Evolutionary conservation across 37 sponge, comb jelly and placozoan genomes (phyloP).

Genomic region (Diacarnus erythraeanus): DNA sequence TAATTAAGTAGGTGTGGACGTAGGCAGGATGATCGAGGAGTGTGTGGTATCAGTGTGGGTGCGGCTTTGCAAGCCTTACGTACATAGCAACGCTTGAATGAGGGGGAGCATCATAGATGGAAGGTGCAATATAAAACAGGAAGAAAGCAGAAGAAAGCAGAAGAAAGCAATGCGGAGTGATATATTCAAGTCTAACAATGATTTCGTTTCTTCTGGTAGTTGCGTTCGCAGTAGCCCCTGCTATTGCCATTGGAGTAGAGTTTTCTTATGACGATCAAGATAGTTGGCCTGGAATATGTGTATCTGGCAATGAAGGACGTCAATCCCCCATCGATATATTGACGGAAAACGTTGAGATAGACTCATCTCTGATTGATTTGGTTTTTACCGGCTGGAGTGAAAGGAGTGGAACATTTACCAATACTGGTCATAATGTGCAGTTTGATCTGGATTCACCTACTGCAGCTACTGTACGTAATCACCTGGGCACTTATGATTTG

Average conservation of each 20-base stretch:
- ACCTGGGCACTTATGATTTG: slow-evolving; percentile 40
- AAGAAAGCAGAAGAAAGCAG: too few relatives aligned
- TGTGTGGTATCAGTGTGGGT: too few relatives aligned
- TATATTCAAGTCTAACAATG: too few relatives aligned
- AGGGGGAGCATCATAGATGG: too few relatives aligned
- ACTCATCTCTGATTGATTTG: not conserved
- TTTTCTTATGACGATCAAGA: slow-evolving; percentile 38
- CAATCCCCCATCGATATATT: slow-evolving; percentile 51
- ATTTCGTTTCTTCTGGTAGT: too few relatives aligned
- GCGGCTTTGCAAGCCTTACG: too few relatives aligned
- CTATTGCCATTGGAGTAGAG: not conserved
- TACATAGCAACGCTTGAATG: too few relatives aligned
- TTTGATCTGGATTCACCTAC: not conserved
- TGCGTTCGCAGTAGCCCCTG: not conserved
- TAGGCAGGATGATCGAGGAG: too few relatives aligned
- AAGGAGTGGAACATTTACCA: slow-evolving; percentile 4
- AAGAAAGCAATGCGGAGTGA: too few relatives aligned
- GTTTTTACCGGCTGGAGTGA: not conserved
- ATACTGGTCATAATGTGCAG: not conserved
- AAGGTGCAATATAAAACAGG: too few relatives aligned
- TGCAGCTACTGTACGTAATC: not conserved
- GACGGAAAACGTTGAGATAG: not conserved
- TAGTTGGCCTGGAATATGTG: slow-evolving; percentile 19
- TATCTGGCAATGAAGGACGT: not conserved
- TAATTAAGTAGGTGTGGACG: too few relatives aligned